Evolutionary conservation across 2,888 invertebrate species (phyloP), one percentile per base, ranked within the genome.

Genomic region (Bursaphelenchus okinawaensis): DNA sequence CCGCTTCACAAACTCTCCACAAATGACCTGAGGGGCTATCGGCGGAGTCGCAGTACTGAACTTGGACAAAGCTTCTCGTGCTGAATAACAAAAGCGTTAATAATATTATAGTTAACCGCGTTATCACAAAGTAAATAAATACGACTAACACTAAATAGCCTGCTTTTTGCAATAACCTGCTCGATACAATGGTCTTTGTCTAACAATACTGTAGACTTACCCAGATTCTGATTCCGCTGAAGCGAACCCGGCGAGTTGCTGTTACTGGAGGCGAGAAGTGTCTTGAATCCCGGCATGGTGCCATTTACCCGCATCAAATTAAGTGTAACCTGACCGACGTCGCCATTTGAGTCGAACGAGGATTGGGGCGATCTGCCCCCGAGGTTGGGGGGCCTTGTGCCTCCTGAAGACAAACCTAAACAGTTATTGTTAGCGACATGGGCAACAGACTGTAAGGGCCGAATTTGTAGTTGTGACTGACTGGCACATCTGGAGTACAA

Each of bases 231-330:
- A 40, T 40, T 40, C 1, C 40, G 40, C 40, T 40, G 40, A 3
- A 40, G n/a, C n/a, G 40, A 3, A 40, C 40, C 40, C 6, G 40
- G 40, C 12, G 40, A 40, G n/a, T 40, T 40, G n/a, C n/a, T n/a
- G n/a, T n/a, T n/a, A 40, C 40, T 40, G 40, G 40, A 40, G 40
- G 40, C 40, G 3, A 40, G 40, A 3, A 40, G n/a, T 1, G 40
- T 40, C 40, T 40, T 40, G 6, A 40, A 40, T 16, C 40, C 40
- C 6, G 40, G 40, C n/a, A 68, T 29, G 19, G 70, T 67, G 9
- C 81, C 81, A 62, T 79, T 82, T 68, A 79, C 69, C 56, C 80
- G 71, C 79, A 81, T 77, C 72, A 74, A 77, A 55, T 78, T 77
- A 66, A 78, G 71, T 7, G 79, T 77, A 54, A 77, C 75, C 71